phyloP scores from a whole-genome alignment of 2,113 vertebrate species.

The Nanorana parkeri region DNA sequence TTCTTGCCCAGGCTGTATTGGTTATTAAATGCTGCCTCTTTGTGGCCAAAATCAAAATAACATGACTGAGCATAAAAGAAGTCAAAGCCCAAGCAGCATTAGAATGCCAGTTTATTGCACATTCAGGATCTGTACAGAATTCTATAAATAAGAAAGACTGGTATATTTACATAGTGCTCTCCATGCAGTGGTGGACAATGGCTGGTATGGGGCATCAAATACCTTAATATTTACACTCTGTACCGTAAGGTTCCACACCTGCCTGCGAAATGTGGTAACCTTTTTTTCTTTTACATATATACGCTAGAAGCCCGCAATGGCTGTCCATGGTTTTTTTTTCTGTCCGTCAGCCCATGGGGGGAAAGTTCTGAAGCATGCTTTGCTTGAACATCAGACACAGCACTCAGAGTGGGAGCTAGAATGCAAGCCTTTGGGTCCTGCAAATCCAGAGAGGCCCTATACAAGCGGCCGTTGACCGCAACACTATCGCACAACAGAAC shows the following conservation, averaged over 20 bases:
- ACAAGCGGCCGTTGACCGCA: conserved; percentile 17
- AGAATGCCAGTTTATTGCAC: conserved; percentile 51
- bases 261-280: neutral
- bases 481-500: conserved; percentile 24
- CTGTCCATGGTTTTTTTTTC: neutral
- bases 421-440: too few species aligned
- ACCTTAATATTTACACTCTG: conserved; percentile 48
- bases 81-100: conserved; percentile 28
- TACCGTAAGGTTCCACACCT: conserved; percentile 9
- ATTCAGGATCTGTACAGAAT: conserved; percentile 57
- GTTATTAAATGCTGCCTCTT: conserved; percentile 19
- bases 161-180: conserved; percentile 51
- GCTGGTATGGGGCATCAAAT: conserved; percentile 10
- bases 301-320: neutral
- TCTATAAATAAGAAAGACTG: conserved; percentile 57
- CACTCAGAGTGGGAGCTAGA: neutral
- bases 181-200: conserved; percentile 35
- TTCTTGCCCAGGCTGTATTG: neutral
- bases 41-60: neutral
- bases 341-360: neutral
- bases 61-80: neutral
- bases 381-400: neutral
- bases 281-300: neutral
- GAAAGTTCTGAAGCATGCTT: neutral
- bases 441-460: neutral